These are phyloP conservation scores for Oreochromis mossambicus DNA, from an alignment of 2,797 vertebrate genomes.

Conservation along the genomic window DNA sequence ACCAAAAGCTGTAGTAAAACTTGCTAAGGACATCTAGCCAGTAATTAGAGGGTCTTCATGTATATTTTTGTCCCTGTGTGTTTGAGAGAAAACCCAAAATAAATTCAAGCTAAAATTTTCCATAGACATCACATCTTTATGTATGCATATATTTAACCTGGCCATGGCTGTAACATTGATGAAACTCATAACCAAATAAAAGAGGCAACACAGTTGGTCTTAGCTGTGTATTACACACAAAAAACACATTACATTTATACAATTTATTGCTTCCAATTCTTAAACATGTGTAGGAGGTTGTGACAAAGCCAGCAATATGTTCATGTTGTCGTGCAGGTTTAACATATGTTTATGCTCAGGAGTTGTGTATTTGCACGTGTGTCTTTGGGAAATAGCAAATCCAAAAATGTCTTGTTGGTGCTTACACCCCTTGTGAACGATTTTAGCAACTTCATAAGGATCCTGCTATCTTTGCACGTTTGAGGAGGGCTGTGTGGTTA, in stretches of 20 bases:
- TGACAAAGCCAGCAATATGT: constrained; percentile 57
- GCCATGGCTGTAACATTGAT: background rate
- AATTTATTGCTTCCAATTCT: background rate
- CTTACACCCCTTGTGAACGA: background rate
- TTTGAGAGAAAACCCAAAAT: background rate
- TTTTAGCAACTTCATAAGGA: background rate
- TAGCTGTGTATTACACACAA: background rate
- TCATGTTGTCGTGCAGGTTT: constrained; percentile 13
- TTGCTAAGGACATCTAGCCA: background rate
- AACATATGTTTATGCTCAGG: constrained; percentile 12
- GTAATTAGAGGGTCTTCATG: background rate
- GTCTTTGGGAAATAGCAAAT: background rate
- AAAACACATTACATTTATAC: background rate
- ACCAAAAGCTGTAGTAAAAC: background rate
- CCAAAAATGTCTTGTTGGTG: background rate
- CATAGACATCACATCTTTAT: background rate
- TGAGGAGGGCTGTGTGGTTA: background rate
- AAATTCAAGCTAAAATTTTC: background rate
- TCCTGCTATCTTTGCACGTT: background rate
- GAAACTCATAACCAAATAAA: background rate
- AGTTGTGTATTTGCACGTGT: background rate
- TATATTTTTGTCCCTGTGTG: background rate
- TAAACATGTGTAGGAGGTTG: constrained; percentile 44
- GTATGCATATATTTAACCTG: background rate
- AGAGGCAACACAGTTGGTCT: background rate